Evolutionary conservation across 2,888 invertebrate genomes (phyloP).

Genomic region (Augiades crinisus): DNA sequence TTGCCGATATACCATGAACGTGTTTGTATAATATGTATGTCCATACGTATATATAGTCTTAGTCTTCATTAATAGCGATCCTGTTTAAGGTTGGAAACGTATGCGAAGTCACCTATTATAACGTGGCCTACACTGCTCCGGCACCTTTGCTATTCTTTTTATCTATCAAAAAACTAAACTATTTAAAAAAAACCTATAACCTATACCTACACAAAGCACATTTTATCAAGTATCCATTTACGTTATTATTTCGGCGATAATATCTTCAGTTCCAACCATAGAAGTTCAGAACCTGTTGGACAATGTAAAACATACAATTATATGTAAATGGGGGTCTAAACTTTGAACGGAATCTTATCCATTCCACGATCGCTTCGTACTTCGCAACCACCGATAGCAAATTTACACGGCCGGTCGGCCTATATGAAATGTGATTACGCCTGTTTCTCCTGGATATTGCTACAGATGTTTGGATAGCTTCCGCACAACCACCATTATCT

Average conservation of each 20-base stretch:
- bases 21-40: too few species aligned
- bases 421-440: slow-evolving; percentile 44
- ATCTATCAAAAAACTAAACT: too few species aligned
- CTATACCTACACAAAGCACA: background rate
- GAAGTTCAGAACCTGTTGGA: slow-evolving; percentile 14
- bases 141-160: too few species aligned
- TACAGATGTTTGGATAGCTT: slow-evolving; percentile 50
- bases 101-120: too few species aligned
- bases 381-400: slow-evolving; percentile 38
- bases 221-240: background rate
- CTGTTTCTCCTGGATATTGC: slow-evolving; percentile 42
- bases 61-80: too few species aligned
- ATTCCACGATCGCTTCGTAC: slow-evolving; percentile 18
- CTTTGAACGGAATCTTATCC: slow-evolving; percentile 20
- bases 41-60: too few species aligned
- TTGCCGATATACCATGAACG: too few species aligned
- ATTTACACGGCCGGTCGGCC: slow-evolving; percentile 43
- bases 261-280: background rate
- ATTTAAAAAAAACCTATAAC: background rate
- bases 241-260: slow-evolving; percentile 11
- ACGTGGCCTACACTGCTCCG: too few species aligned
- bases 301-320: slow-evolving; percentile 25
- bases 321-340: slow-evolving; percentile 21
- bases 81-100: too few species aligned
- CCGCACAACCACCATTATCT: slow-evolving; percentile 36